A percentile compares a stretch with the other conserved stretches of the same genome.
Evolutionary conservation across 2,888 invertebrate genomes (phyloP).

Genomic region (Drosophila leonis): DNA sequence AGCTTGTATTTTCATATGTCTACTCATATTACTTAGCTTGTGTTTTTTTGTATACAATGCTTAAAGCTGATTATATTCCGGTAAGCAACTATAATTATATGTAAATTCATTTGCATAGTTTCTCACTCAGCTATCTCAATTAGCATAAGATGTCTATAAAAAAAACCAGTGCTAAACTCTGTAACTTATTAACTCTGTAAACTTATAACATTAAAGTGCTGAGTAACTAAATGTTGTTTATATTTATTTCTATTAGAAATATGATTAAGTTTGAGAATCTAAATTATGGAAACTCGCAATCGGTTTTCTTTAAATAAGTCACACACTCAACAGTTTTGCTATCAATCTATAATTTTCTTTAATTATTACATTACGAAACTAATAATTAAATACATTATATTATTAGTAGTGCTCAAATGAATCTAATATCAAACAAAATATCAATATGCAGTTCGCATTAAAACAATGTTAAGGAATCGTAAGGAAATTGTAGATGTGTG

Average conservation of each 20-base stretch:
- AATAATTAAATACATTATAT: not conserved
- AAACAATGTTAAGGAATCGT: not conserved
- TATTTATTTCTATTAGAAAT: not conserved
- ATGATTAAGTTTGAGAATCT: not conserved
- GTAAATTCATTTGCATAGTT: not conserved
- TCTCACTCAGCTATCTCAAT: not conserved
- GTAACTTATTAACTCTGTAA: no score
- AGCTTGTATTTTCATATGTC: constrained; percentile 27
- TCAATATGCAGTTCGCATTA: not conserved
- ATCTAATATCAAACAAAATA: not conserved
- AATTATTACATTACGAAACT: not conserved
- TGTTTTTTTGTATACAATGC: not conserved
- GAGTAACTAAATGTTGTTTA: not conserved
- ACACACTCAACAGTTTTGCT: no score
- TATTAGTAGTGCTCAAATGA: not conserved
- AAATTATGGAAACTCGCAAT: not conserved
- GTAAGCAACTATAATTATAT: not conserved
- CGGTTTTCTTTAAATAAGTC: not conserved
- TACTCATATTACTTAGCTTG: constrained; percentile 19
- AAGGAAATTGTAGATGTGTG: not conserved
- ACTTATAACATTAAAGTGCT: not conserved
- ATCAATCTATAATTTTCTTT: no score
- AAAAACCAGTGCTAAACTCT: no score
- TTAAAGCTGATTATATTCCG: constrained; percentile 19
- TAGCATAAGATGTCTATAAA: no score